A percentile compares a stretch with the other conserved stretches of the same genome.
Evolutionary conservation across 2,888 invertebrate genomes (phyloP).

Genomic region (Vanessa cardui): DNA sequence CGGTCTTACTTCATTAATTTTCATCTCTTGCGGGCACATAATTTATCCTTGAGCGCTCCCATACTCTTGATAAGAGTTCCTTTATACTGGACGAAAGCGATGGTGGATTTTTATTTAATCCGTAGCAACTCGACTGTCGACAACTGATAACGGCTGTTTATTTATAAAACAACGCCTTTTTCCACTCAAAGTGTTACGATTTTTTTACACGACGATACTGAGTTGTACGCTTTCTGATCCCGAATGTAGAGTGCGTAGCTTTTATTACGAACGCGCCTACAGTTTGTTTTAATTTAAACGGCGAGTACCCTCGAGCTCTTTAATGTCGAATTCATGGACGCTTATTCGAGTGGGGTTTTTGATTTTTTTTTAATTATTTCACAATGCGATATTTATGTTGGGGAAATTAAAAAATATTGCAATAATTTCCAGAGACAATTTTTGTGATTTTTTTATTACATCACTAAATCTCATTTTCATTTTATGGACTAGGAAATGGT

Average conservation of each 20-base stretch:
- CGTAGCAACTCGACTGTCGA: slow-evolving; percentile 74
- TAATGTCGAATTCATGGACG: slow-evolving; percentile 42
- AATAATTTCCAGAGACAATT: too few relatives aligned
- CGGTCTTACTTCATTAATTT: slow-evolving; percentile 82
- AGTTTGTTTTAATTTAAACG: slow-evolving; percentile 47
- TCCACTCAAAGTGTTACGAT: slow-evolving; percentile 67
- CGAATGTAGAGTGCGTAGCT: slow-evolving; percentile 42
- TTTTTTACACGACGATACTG: slow-evolving; percentile 54
- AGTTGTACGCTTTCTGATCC: slow-evolving; percentile 39
- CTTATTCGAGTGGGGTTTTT: slow-evolving; percentile 35
- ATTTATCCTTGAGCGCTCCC: slow-evolving; percentile 79
- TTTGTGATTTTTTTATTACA: neutral
- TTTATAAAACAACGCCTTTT: slow-evolving; percentile 77
- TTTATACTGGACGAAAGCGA: slow-evolving; percentile 63
- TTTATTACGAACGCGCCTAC: slow-evolving; percentile 44
- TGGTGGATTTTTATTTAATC: slow-evolving; percentile 72
- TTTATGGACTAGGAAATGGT: too few relatives aligned
- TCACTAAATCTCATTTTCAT: too few relatives aligned
- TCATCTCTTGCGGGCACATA: slow-evolving; percentile 78
- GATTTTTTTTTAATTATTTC: slow-evolving; percentile 11
- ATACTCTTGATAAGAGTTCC: slow-evolving; percentile 76
- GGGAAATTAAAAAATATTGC: neutral
- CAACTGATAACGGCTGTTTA: slow-evolving; percentile 78
- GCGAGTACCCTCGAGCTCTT: slow-evolving; percentile 39
- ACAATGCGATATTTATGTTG: neutral